Conservation (phyloP, 2,797 vertebrate genomes). For the Neopelma chrysocephalum region DNA sequence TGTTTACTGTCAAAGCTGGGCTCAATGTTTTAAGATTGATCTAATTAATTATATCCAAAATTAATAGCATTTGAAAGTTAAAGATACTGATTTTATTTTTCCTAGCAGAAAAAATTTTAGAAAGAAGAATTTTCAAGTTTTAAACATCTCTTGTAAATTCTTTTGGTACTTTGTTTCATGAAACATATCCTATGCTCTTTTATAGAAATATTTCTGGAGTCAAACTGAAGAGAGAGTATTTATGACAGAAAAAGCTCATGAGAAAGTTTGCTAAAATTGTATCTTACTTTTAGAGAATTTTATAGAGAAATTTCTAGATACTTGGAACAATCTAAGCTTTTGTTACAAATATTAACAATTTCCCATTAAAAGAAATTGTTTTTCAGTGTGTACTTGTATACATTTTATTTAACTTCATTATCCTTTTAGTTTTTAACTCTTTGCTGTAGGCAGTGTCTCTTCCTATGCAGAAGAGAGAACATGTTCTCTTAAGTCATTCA, state of each 20-base stretch:
- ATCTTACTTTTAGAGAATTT: background rate
- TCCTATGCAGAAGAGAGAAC: background rate
- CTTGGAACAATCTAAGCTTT: background rate
- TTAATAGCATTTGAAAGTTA: background rate
- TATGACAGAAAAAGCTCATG: background rate
- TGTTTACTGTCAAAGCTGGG: background rate
- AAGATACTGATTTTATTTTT: background rate
- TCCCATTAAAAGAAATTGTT: background rate
- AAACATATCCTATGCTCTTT: background rate
- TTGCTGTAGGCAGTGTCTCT: background rate
- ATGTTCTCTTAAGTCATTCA: background rate
- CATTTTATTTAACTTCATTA: background rate
- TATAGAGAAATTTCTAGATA: background rate
- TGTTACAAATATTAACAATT: background rate
- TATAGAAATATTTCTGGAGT: background rate
- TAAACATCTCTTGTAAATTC: background rate
- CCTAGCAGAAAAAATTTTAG: background rate
- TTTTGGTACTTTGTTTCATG: background rate
- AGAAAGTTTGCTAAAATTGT: background rate
- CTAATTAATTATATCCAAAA: background rate
- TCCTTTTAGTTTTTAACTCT: background rate
- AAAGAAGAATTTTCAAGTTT: background rate
- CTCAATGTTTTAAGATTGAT: background rate
- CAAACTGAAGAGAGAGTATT: background rate
- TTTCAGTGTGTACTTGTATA: background rate